Evolutionary conservation across 1,140 invertebrate genomes (phyloP), one percentile per base, ranked within the genome.

Genomic region (Leptinotarsa lineolata): DNA sequence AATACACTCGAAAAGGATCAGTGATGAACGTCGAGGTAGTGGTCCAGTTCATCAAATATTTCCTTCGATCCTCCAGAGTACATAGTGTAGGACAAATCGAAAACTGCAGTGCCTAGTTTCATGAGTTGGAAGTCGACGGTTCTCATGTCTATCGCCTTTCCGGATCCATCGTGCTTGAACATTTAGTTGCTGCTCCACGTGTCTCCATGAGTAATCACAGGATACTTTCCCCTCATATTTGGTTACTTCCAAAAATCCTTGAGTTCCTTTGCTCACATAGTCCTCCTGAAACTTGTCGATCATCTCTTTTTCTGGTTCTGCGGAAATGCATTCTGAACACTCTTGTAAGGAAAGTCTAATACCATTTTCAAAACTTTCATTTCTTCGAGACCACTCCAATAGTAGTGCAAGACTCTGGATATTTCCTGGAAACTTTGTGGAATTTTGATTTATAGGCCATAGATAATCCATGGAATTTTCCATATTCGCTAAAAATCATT

Each of bases 41-140:
- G 65, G 16, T 87, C 77, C 59, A 87, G 87, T 75, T 84, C 73
- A 21, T 79, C 70, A 8, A 88, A 82, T 39, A 89, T 84, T 8
- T 84, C 75, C 65, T 84, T 78, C 15, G 87, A 85, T 0, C 88
- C 87, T 68, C 86, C 86, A 74, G 86, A 85, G 72, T 88, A 90
- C 4, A 90, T 81, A 69, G 87, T 88, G 74, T 90, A 89, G 0
- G 86, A 85, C 46, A 91, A 74, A 74, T 90, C 89, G 1, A 85
- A 85, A 2, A 88, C 85, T 5, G 89, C 89, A 2, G 88, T 89
- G 1, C 86, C 85, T 73, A 86, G 86, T 5, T 87, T 81, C 13
- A 83, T 79, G 6, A 89, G 78, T 79, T 90, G 89, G 80, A 86
- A 88, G 75, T 91, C 89, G 15, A 90, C 73, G 2, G 76, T 65